Evolutionary conservation across 1,140 invertebrate genomes (phyloP).

Genomic region (Cephus cinctus): DNA sequence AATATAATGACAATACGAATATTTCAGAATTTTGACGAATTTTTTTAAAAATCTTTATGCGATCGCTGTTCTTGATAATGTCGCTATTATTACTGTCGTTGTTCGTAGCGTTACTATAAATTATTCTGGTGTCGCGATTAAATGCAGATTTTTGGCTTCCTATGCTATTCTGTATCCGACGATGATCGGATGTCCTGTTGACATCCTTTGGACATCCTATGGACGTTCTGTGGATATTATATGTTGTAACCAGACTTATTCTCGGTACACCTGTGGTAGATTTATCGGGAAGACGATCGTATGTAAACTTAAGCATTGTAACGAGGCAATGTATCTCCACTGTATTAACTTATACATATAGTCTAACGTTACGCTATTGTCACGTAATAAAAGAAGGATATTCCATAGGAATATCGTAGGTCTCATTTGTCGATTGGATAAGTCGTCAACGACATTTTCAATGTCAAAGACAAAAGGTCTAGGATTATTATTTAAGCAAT

Average conservation of each 20-base stretch:
- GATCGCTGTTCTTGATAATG: neutral
- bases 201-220: too few relatives aligned
- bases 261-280: too few relatives aligned
- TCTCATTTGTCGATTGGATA: too few relatives aligned
- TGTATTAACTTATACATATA: constrained; percentile 2
- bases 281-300: neutral
- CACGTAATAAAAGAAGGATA: neutral
- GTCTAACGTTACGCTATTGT: constrained; percentile 1
- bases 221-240: too few relatives aligned
- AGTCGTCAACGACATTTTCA: too few relatives aligned
- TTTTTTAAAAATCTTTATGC: neutral
- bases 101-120: neutral
- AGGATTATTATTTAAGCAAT: too few relatives aligned
- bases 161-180: too few relatives aligned
- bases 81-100: neutral
- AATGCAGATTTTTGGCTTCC: too few relatives aligned
- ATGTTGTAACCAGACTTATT: too few relatives aligned
- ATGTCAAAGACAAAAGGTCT: too few relatives aligned
- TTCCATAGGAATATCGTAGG: neutral
- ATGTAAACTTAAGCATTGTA: neutral
- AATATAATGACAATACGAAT: constrained; percentile 9
- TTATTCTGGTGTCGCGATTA: too few relatives aligned
- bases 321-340: neutral
- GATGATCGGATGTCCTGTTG: too few relatives aligned
- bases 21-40: constrained; percentile 1